These are phyloP conservation scores for Drosophila crucigera DNA, from an alignment of 2,888 invertebrate genomes.

Conservation along the genomic window DNA sequence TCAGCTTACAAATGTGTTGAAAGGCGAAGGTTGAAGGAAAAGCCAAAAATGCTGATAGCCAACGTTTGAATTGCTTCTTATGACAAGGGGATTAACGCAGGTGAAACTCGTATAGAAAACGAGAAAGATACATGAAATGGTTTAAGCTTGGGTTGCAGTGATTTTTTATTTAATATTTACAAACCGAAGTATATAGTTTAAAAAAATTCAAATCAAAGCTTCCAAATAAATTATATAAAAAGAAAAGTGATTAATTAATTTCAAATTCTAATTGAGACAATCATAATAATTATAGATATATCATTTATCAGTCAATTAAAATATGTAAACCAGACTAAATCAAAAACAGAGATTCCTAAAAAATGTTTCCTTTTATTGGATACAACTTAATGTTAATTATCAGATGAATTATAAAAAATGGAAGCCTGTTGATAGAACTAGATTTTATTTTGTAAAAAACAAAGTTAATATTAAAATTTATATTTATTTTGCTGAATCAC, in stretches of 20 bases:
- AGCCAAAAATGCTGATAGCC: constrained; percentile 10
- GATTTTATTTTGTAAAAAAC: background rate
- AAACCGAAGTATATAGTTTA: background rate
- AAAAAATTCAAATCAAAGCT: background rate
- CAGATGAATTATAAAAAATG: background rate
- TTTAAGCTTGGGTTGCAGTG: background rate
- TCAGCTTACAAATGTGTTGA: constrained; percentile 39
- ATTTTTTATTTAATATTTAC: background rate
- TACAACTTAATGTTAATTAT: background rate
- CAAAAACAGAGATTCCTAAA: background rate
- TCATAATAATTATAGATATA: background rate
- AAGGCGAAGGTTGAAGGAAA: constrained; percentile 10
- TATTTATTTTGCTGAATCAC: background rate
- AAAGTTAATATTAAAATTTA: background rate
- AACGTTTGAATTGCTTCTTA: constrained; percentile 5
- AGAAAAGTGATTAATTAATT: background rate
- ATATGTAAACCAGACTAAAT: rapidly evolving
- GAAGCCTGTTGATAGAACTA: background rate
- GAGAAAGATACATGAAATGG: background rate
- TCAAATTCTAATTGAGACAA: background rate
- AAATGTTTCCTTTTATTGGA: background rate
- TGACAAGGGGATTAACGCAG: constrained; percentile 24
- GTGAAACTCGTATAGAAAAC: background rate
- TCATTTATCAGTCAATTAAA: background rate
- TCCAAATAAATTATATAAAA: background rate